phyloP scores from a whole-genome alignment of 2,797 vertebrate genomes.

The Phrynocephalus vlangalii region DNA sequence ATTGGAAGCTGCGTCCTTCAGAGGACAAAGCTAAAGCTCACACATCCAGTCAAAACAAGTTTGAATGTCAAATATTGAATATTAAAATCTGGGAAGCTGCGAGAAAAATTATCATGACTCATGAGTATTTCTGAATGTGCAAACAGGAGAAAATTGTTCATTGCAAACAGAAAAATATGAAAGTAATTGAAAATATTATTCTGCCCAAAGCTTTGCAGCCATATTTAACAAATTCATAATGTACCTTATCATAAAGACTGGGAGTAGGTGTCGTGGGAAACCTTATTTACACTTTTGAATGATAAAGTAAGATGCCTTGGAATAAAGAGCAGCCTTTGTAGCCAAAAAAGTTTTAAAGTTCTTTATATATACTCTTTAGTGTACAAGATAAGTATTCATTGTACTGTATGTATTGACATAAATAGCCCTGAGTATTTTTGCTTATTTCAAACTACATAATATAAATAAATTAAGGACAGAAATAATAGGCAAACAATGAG shows the following conservation, averaged over 20 bases:
- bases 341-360: not conserved
- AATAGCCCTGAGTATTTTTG: not conserved
- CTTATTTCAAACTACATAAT: not conserved
- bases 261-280: not conserved
- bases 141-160: conserved; percentile 16
- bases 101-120: not conserved
- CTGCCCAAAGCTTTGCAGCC: not conserved
- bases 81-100: not conserved
- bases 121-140: not conserved
- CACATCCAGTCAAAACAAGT: not conserved
- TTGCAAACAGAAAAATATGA: not conserved
- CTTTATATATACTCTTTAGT: not conserved
- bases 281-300: conserved; percentile 14
- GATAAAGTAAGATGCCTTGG: not conserved
- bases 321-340: not conserved
- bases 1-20: not conserved
- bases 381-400: not conserved
- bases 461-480: not conserved
- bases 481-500: not conserved
- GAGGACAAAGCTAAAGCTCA: rapidly evolving
- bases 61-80: rapidly evolving
- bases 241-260: not conserved
- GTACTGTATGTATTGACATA: not conserved
- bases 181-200: conserved; percentile 12
- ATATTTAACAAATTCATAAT: not conserved